Percentiles rank a stretch among this genome's conserved stretches.
Conservation (phyloP, 2,888 invertebrate species). For the Epirrhoe tristata region DNA sequence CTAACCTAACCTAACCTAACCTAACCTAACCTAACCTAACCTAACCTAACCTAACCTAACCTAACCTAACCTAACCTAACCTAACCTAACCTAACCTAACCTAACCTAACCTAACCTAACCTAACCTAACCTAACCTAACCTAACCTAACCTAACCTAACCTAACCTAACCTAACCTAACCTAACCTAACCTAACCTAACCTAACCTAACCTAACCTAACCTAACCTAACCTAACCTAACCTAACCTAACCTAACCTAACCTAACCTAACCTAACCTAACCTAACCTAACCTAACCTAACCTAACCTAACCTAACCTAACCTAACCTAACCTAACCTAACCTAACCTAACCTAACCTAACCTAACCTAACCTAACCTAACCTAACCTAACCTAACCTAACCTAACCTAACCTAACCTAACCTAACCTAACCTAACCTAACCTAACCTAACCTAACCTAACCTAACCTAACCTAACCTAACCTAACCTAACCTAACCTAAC, state of each 20-base stretch:
- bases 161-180: slow-evolving; percentile 29
- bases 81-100: slow-evolving; percentile 6
- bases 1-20: too few relatives aligned
- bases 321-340: slow-evolving; percentile 16
- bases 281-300: slow-evolving; percentile 16
- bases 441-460: slow-evolving; percentile 16
- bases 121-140: too few relatives aligned
- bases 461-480: slow-evolving; percentile 15
- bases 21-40: too few relatives aligned
- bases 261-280: slow-evolving; percentile 16
- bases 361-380: slow-evolving; percentile 15
- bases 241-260: slow-evolving; percentile 16
- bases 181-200: too few relatives aligned
- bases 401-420: too few relatives aligned
- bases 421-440: slow-evolving; percentile 16
- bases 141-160: slow-evolving; percentile 36
- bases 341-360: slow-evolving; percentile 16
- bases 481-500: slow-evolving; percentile 16
- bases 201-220: too few relatives aligned
- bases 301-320: slow-evolving; percentile 16
- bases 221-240: neutral
- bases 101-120: too few relatives aligned
- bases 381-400: too few relatives aligned
- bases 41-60: slow-evolving; percentile 7
- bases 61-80: too few relatives aligned